Conservation (phyloP, 2,113 vertebrate genomes). For the Coturnix japonica region DNA sequence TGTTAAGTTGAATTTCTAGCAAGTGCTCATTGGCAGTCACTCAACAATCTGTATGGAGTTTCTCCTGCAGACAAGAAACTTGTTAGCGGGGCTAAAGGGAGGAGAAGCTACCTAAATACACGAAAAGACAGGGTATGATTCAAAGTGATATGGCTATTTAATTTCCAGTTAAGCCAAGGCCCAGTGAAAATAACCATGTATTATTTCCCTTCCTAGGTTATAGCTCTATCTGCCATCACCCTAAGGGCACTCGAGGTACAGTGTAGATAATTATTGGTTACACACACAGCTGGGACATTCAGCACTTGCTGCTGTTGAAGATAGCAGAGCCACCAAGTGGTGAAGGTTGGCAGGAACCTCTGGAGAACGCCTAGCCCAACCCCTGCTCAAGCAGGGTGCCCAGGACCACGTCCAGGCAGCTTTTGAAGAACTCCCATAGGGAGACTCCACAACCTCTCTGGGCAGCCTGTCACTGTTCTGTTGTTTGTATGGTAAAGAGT, state of each 20-base stretch:
- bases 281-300: not conserved
- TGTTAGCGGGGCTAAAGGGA: not conserved
- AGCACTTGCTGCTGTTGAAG: not conserved
- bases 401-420: accelerated
- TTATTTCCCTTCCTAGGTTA: not conserved
- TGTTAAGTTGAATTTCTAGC: not conserved
- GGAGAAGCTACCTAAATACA: not conserved
- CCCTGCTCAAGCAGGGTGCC: accelerated
- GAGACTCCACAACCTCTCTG: not conserved
- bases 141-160: not conserved
- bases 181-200: not conserved
- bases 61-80: not conserved
- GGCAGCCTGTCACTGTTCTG: not conserved
- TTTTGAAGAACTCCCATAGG: not conserved
- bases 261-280: not conserved
- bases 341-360: not conserved
- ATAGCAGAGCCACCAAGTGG: not conserved
- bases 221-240: not conserved
- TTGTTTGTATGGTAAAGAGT: not conserved
- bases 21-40: not conserved
- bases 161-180: not conserved
- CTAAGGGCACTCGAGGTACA: not conserved
- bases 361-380: not conserved
- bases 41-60: not conserved
- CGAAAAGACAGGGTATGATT: not conserved